A percentile compares a stretch with the other conserved stretches of the same genome.
Evolutionary conservation across 2,888 invertebrate species (phyloP).

Genomic region (Keiferia lycopersicella): DNA sequence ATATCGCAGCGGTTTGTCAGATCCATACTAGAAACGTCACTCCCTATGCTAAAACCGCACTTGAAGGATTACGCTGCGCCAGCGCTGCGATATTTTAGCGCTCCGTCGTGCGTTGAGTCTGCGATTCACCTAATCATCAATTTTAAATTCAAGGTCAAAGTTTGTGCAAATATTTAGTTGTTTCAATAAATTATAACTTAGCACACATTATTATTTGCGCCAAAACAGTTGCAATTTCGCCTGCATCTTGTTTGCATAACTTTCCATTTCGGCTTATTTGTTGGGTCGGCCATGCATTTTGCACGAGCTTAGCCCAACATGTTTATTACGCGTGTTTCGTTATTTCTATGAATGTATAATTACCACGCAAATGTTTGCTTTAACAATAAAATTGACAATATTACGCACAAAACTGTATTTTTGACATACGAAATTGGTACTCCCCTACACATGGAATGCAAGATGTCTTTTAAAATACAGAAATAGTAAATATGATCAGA

Average conservation of each 20-base stretch:
- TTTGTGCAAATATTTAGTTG: not conserved
- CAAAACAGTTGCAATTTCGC: slow-evolving; percentile 20
- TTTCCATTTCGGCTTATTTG: slow-evolving; percentile 54
- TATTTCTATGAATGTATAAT: not conserved
- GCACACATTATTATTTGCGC: not conserved
- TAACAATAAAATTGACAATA: not conserved
- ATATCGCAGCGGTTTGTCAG: too few relatives aligned
- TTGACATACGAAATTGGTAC: too few relatives aligned
- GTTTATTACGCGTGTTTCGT: slow-evolving; percentile 10
- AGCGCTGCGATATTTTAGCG: too few relatives aligned
- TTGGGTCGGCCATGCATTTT: slow-evolving; percentile 13
- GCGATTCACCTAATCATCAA: too few relatives aligned
- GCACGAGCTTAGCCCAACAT: slow-evolving; percentile 5
- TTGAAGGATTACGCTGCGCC: too few relatives aligned
- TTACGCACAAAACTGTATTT: not conserved
- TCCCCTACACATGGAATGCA: not conserved
- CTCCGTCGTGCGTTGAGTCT: too few relatives aligned
- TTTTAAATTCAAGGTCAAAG: too few relatives aligned
- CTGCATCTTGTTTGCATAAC: slow-evolving; percentile 53
- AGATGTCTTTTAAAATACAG: not conserved
- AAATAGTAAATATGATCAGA: too few relatives aligned
- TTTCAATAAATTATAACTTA: not conserved
- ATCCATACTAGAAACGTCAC: too few relatives aligned
- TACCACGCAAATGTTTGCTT: not conserved
- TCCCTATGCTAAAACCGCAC: too few relatives aligned